phyloP scores from a whole-genome alignment of 2,888 invertebrate genomes.

The Parnassius orleans region DNA sequence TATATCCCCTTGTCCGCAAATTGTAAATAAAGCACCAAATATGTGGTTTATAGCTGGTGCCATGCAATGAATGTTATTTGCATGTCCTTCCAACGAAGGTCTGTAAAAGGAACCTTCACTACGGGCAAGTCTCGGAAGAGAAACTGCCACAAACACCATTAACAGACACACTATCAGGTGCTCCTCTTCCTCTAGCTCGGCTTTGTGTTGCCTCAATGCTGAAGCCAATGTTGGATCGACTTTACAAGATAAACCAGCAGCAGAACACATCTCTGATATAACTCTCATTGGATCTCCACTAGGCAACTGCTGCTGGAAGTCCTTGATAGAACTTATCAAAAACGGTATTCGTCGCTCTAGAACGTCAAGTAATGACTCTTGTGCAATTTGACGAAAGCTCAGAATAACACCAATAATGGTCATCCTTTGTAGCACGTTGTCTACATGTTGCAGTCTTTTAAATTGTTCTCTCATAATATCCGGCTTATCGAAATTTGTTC shows the following conservation, averaged over 20 bases:
- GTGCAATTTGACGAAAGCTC: constrained; percentile 96
- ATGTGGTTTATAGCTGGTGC: constrained; percentile 97
- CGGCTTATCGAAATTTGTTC: constrained; percentile 99
- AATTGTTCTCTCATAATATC: constrained; percentile 99
- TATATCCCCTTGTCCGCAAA: constrained; percentile 97
- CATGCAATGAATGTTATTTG: constrained; percentile 99
- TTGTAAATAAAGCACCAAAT: constrained; percentile 97
- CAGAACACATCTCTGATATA: constrained; percentile 98
- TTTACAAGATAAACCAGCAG: constrained; percentile 95
- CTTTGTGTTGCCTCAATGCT: constrained; percentile 93
- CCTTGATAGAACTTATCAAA: constrained; percentile 95
- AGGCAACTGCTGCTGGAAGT: constrained; percentile 95
- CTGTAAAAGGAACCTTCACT: constrained; percentile 94
- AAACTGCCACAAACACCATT: constrained; percentile 99
- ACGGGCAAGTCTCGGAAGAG: constrained; percentile 95
- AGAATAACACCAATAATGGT: constrained; percentile 99
- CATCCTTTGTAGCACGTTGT: constrained; percentile 97
- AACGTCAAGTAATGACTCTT: constrained; percentile 96
- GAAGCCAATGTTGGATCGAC: constrained; percentile 97
- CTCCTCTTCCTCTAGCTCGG: constrained; percentile 94
- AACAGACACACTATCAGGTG: constrained; percentile 95
- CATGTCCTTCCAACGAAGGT: constrained; percentile 94
- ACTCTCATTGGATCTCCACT: constrained; percentile 94
- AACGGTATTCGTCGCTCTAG: constrained; percentile 97
- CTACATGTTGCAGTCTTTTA: constrained; percentile 93